A percentile compares a stretch with the other conserved stretches of the same genome.
These are phyloP conservation scores for Elephantulus edwardii DNA, from an alignment of 2,113 vertebrate genomes.

Conservation along the genomic window DNA sequence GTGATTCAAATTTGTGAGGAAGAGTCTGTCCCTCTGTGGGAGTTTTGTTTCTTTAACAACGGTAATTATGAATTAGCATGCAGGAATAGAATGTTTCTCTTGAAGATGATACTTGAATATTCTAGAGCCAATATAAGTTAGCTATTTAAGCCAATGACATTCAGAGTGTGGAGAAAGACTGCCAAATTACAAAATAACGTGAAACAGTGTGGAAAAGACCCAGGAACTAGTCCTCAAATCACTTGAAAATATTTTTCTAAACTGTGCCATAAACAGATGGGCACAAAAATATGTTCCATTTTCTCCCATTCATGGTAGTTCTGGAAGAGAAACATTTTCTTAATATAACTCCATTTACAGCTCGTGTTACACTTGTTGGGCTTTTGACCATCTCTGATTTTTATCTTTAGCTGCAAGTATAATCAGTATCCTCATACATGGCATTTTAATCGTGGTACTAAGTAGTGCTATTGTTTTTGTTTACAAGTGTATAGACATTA, in stretches of 20 bases:
- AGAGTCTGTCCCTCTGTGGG: background rate
- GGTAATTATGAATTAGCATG: slow-evolving; percentile 1
- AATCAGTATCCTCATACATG: background rate
- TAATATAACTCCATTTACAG: slow-evolving; percentile 12
- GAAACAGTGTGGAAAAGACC: slow-evolving; percentile 43
- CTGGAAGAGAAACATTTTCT: slow-evolving; percentile 47
- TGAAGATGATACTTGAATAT: slow-evolving; percentile 54
- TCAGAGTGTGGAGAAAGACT: slow-evolving; percentile 36
- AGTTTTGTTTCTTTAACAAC: slow-evolving; percentile 39
- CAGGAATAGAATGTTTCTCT: slow-evolving; percentile 40
- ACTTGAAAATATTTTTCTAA: slow-evolving; percentile 68
- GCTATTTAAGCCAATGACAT: slow-evolving; percentile 23
- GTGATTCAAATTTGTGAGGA: slow-evolving; percentile 37
- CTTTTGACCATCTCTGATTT: slow-evolving; percentile 39
- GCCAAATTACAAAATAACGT: slow-evolving; percentile 56
- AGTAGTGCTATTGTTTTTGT: background rate
- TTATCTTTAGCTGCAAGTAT: background rate
- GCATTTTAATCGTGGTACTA: background rate
- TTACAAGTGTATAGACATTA: background rate
- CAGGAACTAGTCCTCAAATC: background rate
- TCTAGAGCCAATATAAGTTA: slow-evolving; percentile 53
- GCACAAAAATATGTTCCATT: slow-evolving; percentile 57
- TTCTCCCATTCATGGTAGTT: slow-evolving; percentile 52
- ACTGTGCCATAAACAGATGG: slow-evolving; percentile 60
- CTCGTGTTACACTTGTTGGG: background rate